phyloP scores from a whole-genome alignment of 2,888 invertebrate species.

The Nycteola revayana region DNA sequence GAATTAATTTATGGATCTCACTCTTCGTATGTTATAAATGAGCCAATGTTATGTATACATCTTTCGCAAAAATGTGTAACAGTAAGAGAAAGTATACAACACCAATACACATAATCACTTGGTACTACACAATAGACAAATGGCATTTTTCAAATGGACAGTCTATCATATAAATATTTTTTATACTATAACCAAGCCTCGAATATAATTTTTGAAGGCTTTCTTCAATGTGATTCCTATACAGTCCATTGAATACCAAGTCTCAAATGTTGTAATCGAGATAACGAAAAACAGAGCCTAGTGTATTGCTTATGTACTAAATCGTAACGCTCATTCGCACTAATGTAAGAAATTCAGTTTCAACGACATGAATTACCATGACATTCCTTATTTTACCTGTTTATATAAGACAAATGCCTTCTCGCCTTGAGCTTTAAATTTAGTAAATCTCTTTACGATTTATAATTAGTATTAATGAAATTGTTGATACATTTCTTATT shows the following conservation, averaged over 20 bases:
- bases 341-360: slow-evolving; percentile 34
- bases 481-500: slow-evolving; percentile 24
- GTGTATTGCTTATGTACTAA: slow-evolving; percentile 25
- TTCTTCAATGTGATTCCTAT: slow-evolving; percentile 23
- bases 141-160: background rate
- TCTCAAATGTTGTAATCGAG: slow-evolving; percentile 26
- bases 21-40: background rate
- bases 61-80: background rate
- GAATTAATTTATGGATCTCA: too few species aligned
- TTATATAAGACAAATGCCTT: slow-evolving; percentile 34
- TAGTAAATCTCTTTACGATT: slow-evolving; percentile 28
- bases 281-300: slow-evolving; percentile 12
- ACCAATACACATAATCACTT: too few species aligned
- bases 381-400: slow-evolving; percentile 43
- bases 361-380: slow-evolving; percentile 39
- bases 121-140: too few species aligned
- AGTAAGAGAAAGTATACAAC: too few species aligned
- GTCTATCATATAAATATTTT: background rate
- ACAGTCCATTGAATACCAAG: slow-evolving; percentile 15
- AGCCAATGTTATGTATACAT: background rate
- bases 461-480: slow-evolving; percentile 25
- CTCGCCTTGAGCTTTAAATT: slow-evolving; percentile 37
- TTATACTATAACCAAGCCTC: too few species aligned
- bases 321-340: slow-evolving; percentile 31
- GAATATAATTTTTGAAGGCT: slow-evolving; percentile 23